phyloP scores from a whole-genome alignment of 2,113 vertebrate species.

The Peromyscus maniculatus region DNA sequence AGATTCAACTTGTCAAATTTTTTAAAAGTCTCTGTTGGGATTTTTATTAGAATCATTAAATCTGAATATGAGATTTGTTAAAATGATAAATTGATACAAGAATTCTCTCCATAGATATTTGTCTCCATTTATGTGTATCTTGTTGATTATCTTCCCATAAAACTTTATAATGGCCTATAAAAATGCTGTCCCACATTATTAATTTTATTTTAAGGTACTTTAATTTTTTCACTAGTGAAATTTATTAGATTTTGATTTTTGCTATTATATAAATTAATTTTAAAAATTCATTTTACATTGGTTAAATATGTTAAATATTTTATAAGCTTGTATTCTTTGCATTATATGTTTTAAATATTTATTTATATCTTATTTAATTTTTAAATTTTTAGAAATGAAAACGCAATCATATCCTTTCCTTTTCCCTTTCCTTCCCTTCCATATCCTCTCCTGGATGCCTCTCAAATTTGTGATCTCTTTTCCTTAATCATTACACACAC shows the following conservation, averaged over 20 bases:
- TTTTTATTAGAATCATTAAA: no score
- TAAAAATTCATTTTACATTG: neutral
- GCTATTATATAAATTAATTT: neutral
- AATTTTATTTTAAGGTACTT: neutral
- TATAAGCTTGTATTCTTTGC: neutral
- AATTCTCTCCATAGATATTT: no score
- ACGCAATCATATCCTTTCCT: neutral
- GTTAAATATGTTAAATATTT: neutral
- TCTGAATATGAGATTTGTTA: no score
- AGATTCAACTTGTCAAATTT: no score
- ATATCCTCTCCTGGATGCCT: no score
- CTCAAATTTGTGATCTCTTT: neutral
- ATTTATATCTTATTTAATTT: no score
- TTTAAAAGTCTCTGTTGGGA: no score
- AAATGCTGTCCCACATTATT: neutral
- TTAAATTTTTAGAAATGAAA: no score
- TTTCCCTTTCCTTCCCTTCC: neutral
- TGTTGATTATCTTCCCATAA: constrained; percentile 3
- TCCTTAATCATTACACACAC: neutral
- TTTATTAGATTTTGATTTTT: neutral
- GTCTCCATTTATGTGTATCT: no score
- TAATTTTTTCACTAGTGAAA: constrained; percentile 9
- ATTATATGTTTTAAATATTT: neutral
- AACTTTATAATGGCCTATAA: neutral
- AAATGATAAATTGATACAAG: no score